Evolutionary conservation across 2,797 vertebrate species (phyloP), one percentile per base, ranked within the genome.

Genomic region (Poecilia gillii): DNA sequence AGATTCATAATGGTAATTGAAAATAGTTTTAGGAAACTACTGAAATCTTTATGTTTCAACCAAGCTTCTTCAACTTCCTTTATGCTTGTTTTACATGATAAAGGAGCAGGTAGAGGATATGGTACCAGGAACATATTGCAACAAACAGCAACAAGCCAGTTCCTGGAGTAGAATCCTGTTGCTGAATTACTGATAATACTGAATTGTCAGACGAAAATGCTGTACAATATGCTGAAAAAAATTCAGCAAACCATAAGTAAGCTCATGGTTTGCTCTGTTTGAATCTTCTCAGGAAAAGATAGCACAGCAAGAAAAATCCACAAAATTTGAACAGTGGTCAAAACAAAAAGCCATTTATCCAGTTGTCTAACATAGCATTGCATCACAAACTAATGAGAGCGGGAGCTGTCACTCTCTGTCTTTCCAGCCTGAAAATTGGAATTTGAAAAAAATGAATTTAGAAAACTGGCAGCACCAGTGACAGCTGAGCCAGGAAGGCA

Each of bases 251-350:
- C 33, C 33, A 33, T 28, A 72, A 82, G 81, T 84, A 86, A 79
- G 11, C 46, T 76, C 57, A 64, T 57, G 82, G 81, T 88, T 83
- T 12, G 41, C 70, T 72, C 46, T 77, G 73, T 53, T 64, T 74
- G 68, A 73, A 33, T 57, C 7, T 72, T 46, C 20, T 5, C n/a
- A 62, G 39, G 47, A 20, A 57, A 14, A 16, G 13, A 47, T 5
- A 11, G 39, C 4, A 43, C 72, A 82, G 84, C 73, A 75, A 70
- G 46, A 64, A 73, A 71, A 41, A 57, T 72, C 72, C 73, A 78
- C 49, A 41, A 68, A 80, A 73, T 71, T 68, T 36, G 49, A 80
- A 78, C 66, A 43, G 39, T 4, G 66, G 74, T 77, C 64, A 12
- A 68, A 68, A 68, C 64, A 68, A 41, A 39, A 25, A 41, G 64